Conservation (phyloP, 2,888 invertebrate genomes). For the Dynastes hyllus region DNA sequence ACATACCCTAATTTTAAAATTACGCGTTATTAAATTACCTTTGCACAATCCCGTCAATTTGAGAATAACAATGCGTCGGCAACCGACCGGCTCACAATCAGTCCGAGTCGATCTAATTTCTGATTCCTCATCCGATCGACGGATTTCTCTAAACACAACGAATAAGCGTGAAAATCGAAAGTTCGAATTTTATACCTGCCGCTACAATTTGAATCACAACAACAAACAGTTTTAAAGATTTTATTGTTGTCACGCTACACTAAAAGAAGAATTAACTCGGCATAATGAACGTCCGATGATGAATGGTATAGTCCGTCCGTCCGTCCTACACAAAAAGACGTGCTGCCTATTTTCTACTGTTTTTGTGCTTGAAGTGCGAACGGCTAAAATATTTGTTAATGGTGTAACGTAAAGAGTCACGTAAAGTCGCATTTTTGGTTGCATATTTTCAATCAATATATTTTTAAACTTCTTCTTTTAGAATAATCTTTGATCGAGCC, state of each 20-base stretch:
- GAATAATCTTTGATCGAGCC: too few species aligned
- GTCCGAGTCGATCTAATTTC: slow-evolving; percentile 28
- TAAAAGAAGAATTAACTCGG: slow-evolving; percentile 22
- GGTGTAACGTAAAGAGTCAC: too few species aligned
- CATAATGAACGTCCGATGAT: slow-evolving; percentile 30
- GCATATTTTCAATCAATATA: too few species aligned
- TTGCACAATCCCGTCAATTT: slow-evolving; percentile 41
- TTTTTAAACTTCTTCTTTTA: too few species aligned
- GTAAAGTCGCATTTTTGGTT: too few species aligned
- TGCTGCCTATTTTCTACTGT: too few species aligned
- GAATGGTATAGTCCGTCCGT: background rate
- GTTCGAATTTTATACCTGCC: slow-evolving; percentile 46
- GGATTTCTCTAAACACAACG: slow-evolving; percentile 47
- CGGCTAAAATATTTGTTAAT: too few species aligned
- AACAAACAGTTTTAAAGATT: slow-evolving; percentile 32
- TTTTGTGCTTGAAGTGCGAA: too few species aligned
- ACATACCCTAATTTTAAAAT: slow-evolving; percentile 18
- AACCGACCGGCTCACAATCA: slow-evolving; percentile 18
- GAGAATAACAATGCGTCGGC: slow-evolving; percentile 22
- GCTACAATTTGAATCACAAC: slow-evolving; percentile 32
- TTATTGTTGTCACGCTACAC: slow-evolving; percentile 40
- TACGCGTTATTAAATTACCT: slow-evolving; percentile 37
- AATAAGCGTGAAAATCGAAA: slow-evolving; percentile 47
- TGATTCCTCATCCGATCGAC: slow-evolving; percentile 19
- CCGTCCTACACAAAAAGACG: too few species aligned